Conservation (phyloP, 2,888 invertebrate genomes). For the Saturnia pavonia region DNA sequence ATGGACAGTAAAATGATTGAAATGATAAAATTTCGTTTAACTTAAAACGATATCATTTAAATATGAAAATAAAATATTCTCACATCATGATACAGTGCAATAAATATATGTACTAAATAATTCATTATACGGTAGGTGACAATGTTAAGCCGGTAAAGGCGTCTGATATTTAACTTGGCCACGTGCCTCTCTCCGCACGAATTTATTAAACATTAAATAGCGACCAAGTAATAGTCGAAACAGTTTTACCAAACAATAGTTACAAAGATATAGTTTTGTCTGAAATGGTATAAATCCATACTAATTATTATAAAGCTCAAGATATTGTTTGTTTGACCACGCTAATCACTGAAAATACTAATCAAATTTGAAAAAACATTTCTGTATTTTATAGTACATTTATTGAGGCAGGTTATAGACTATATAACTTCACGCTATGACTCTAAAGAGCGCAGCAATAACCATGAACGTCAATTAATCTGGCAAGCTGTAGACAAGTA, state of each 20-base stretch:
- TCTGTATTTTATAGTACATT: too few relatives aligned
- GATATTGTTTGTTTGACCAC: too few relatives aligned
- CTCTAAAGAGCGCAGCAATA: too few relatives aligned
- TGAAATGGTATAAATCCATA: not conserved
- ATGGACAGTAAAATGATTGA: not conserved
- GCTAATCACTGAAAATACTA: too few relatives aligned
- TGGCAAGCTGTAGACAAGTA: too few relatives aligned
- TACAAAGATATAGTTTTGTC: not conserved
- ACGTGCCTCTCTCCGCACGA: constrained; percentile 10
- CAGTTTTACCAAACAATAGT: not conserved
- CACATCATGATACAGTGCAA: not conserved
- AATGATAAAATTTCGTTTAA: not conserved
- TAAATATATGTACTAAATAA: constrained; percentile 20
- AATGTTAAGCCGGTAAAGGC: constrained; percentile 14
- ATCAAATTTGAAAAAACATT: too few relatives aligned
- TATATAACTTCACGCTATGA: too few relatives aligned
- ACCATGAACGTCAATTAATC: too few relatives aligned
- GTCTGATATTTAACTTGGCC: constrained; percentile 12
- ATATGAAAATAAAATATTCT: not conserved
- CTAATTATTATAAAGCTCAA: not conserved
- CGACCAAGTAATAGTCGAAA: not conserved
- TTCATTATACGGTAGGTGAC: constrained; percentile 16
- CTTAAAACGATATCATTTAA: not conserved
- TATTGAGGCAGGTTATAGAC: too few relatives aligned
- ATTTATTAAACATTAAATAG: constrained; percentile 8